Conservation (phyloP, 2,797 vertebrate genomes). For the Dermochelys coriacea region DNA sequence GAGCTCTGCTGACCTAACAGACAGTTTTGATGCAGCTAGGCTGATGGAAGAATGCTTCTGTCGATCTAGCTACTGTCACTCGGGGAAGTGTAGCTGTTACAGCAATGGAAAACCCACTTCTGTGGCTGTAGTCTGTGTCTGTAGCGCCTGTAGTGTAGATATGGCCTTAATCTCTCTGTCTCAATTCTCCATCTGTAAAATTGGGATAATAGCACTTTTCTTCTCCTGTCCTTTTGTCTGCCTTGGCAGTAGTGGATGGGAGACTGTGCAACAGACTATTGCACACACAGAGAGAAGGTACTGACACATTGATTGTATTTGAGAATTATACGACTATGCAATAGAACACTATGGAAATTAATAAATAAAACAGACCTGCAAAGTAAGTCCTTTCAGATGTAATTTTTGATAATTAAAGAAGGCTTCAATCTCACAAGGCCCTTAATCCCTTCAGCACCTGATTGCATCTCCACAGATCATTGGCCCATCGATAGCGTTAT, state of each 20-base stretch:
- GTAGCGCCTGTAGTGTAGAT: not conserved
- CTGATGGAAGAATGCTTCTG: not conserved
- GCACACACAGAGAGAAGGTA: fast-evolving
- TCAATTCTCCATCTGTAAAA: not conserved
- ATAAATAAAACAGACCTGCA: not conserved
- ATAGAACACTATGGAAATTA: not conserved
- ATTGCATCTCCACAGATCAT: not conserved
- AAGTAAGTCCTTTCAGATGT: not conserved
- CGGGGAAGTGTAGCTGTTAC: not conserved
- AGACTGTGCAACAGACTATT: not conserved
- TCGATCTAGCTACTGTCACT: not conserved
- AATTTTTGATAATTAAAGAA: not conserved
- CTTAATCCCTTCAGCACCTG: not conserved
- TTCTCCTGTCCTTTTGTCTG: not conserved
- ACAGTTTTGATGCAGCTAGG: not conserved
- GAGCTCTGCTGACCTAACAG: not conserved
- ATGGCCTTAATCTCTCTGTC: not conserved
- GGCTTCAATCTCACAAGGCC: not conserved
- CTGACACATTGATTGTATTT: not conserved
- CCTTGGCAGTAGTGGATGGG: not conserved
- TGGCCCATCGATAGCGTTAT: not conserved
- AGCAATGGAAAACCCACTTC: not conserved
- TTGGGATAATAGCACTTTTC: not conserved
- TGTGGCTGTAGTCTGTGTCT: not conserved
- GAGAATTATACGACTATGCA: not conserved